phyloP scores from a whole-genome alignment of 1,140 invertebrate genomes.

The Brachystomella parvula region DNA sequence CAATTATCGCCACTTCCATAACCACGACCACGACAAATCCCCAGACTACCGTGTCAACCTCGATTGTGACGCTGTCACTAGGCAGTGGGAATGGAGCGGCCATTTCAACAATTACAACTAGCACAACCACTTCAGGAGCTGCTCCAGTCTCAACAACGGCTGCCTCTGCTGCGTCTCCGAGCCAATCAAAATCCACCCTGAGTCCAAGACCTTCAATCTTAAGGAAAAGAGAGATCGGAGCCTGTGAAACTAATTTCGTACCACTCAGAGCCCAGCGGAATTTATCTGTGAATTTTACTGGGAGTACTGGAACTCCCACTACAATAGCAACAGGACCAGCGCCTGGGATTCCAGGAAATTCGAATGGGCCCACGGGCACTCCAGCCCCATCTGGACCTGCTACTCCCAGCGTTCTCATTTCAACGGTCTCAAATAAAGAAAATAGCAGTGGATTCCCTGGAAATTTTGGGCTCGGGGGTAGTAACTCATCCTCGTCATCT shows the following conservation, averaged over 20 bases:
- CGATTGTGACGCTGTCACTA: constrained; percentile 1
- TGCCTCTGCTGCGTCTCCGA: constrained; percentile 31
- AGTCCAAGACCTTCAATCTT: constrained; percentile 61
- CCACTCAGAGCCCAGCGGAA: constrained; percentile 49
- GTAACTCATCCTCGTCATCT: neutral
- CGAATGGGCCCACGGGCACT: neutral
- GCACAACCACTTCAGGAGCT: constrained; percentile 2
- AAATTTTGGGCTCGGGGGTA: neutral
- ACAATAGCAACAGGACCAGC: constrained; percentile 8
- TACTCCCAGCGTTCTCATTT: neutral
- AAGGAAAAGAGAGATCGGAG: constrained; percentile 51
- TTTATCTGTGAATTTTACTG: constrained; percentile 40
- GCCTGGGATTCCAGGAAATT: constrained; percentile 9
- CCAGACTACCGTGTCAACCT: neutral
- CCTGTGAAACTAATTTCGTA: constrained; percentile 40
- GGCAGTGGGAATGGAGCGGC: constrained; percentile 8
- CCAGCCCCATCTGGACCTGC: constrained; percentile 6
- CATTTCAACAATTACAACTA: constrained; percentile 12
- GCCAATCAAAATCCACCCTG: constrained; percentile 49
- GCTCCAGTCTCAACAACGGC: constrained; percentile 8
- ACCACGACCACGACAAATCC: neutral
- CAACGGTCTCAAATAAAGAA: constrained; percentile 30
- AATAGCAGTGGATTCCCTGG: constrained; percentile 20
- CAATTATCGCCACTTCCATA: neutral
- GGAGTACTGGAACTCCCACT: constrained; percentile 33